Percentiles rank a stretch among this genome's conserved stretches.
These are phyloP conservation scores for Vireo griseus DNA, from an alignment of 2,797 vertebrate species.

Conservation along the genomic window DNA sequence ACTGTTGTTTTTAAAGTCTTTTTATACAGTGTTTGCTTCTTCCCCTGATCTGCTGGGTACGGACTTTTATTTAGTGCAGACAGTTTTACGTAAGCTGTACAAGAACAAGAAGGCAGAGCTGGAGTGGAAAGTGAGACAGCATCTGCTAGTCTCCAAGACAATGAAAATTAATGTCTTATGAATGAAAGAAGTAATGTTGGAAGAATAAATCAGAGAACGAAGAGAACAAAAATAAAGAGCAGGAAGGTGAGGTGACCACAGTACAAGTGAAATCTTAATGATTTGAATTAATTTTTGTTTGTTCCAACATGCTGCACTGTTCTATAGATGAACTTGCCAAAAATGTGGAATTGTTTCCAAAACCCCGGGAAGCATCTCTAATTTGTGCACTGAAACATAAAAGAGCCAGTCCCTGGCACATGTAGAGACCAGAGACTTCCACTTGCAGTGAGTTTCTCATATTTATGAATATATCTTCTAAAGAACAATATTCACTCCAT, in stretches of 20 bases:
- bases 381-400: background rate
- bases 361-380: background rate
- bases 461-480: background rate
- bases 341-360: conserved; percentile 11
- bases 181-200: background rate
- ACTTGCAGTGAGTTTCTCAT: background rate
- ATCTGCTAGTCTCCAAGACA: background rate
- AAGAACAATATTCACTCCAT: background rate
- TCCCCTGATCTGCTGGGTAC: background rate
- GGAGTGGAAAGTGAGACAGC: background rate
- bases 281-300: background rate
- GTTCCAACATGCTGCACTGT: background rate
- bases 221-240: background rate
- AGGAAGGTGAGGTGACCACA: background rate
- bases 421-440: background rate
- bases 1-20: background rate
- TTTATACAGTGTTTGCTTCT: background rate
- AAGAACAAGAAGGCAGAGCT: background rate
- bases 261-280: background rate
- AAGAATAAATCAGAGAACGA: background rate
- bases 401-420: background rate
- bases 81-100: background rate
- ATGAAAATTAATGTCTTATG: background rate
- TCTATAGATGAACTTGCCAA: background rate
- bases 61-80: background rate